Percentiles rank a stretch among this genome's conserved stretches.
phyloP scores from a whole-genome alignment of 2,888 invertebrate genomes.

The Microctonus hyperodae region DNA sequence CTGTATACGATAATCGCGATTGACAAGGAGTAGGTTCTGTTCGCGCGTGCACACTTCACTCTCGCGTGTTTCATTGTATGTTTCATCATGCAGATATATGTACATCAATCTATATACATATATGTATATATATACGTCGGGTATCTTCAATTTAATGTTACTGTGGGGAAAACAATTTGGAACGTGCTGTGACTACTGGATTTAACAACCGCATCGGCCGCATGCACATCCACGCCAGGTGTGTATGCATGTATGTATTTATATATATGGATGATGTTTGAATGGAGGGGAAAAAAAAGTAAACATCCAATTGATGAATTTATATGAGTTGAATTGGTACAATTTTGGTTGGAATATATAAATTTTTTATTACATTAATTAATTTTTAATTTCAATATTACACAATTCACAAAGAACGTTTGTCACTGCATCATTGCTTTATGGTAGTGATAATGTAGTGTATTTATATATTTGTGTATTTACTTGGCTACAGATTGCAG shows the following conservation, averaged over 20 bases:
- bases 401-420: not conserved
- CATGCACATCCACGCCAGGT: not conserved
- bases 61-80: not conserved
- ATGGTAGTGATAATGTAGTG: too few species aligned
- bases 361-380: not conserved
- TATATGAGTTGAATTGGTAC: not conserved
- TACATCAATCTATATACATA: not conserved
- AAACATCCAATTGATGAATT: not conserved
- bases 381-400: not conserved
- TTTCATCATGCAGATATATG: not conserved
- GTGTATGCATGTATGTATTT: not conserved
- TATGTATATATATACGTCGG: not conserved
- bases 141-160: constrained; percentile 4
- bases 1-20: constrained; percentile 17
- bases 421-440: not conserved
- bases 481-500: not conserved
- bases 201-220: not conserved
- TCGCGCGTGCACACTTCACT: not conserved
- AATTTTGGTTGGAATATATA: not conserved
- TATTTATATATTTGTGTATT: not conserved
- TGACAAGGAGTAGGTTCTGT: not conserved
- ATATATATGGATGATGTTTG: too few species aligned
- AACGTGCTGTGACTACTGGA: constrained; percentile 6
- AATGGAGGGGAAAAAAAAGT: not conserved
- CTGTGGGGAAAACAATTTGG: constrained; percentile 8